phyloP scores from a whole-genome alignment of 2,888 invertebrate species.

The Cephus sareptanus region DNA sequence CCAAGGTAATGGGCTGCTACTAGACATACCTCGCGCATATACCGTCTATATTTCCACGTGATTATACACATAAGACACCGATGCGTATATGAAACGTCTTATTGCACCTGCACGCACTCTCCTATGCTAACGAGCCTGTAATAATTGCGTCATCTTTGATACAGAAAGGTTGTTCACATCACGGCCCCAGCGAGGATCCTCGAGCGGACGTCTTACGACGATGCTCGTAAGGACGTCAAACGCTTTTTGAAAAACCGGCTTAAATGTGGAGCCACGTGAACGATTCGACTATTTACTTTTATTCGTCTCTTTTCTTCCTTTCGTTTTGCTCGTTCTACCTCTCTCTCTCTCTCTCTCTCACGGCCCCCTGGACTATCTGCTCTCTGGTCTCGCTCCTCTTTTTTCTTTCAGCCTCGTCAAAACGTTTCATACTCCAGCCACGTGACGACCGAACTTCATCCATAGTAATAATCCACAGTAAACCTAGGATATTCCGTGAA shows the following conservation, averaged over 20 bases:
- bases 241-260: background rate
- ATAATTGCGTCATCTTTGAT: constrained; percentile 57
- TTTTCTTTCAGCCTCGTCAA: constrained; percentile 15
- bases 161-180: constrained; percentile 54
- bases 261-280: constrained; percentile 11
- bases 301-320: constrained; percentile 6
- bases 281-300: constrained; percentile 15
- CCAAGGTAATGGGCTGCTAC: background rate
- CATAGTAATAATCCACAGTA: background rate
- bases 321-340: constrained; percentile 1
- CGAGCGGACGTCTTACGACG: background rate
- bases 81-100: constrained; percentile 7
- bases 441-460: background rate
- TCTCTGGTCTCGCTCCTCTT: constrained; percentile 1
- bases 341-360: constrained; percentile 10
- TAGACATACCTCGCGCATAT: background rate
- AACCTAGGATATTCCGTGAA: background rate
- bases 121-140: constrained; percentile 54
- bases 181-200: background rate
- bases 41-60: background rate
- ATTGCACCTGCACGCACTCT: constrained; percentile 35
- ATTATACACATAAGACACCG: background rate
- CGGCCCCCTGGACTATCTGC: constrained; percentile 8
- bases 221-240: background rate
- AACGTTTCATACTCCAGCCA: background rate